Base-by-base conservation (phyloP, 2,797 vertebrate species). In the Lepilemur ruficaudatus region DNA sequence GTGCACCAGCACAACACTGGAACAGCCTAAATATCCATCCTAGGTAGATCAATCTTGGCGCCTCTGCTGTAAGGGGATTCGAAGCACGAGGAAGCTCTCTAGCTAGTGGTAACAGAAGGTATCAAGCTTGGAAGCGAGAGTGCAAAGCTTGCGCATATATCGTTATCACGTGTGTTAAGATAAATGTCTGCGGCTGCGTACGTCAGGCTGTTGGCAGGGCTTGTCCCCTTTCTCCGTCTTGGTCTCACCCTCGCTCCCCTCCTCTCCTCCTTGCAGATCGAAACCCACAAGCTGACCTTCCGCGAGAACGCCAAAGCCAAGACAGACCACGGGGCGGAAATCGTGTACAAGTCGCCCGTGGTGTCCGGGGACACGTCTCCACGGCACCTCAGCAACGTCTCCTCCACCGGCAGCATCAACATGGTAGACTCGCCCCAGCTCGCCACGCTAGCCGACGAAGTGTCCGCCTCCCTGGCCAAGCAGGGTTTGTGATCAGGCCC, bases 261-360 rank as follows among this genome's bases (percentile, higher is more conserved):
- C 48, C 11, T 52, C 86, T 89, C 67, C 83, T 93, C 59, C 10
- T 55, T 63, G 1, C 99, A 99, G 99, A 99, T 99, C 97, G 99
- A 99, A 98, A 99, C 99, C 84, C 99, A 99, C 98, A 99, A 99
- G 98, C 99, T 99, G 99, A 99, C 63, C 93, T 99, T 99, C 99
- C 99, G 99, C 0, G 99, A 99, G 99, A 98, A 99, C 1, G 99
- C 99, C 98, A 99, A 99, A 99, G 99, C 99, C 94, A 99, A 99
- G 98, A 99, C 99, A 0, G 99, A 99, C 99, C 99, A 99, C 20
- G 99, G 99, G 92, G 99, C 99, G 0, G 99, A 99, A 98, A 99
- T 99, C n/a, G 98, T 99, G 96, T 98, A 99, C 97, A 99, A 99
- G 98, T 99, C 99, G 11, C 99, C 99, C 0, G 98, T 97, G 96